Evolutionary conservation across 92 coral and sea anemone species (phyloP).

Genomic region (Phenganax subtilis): DNA sequence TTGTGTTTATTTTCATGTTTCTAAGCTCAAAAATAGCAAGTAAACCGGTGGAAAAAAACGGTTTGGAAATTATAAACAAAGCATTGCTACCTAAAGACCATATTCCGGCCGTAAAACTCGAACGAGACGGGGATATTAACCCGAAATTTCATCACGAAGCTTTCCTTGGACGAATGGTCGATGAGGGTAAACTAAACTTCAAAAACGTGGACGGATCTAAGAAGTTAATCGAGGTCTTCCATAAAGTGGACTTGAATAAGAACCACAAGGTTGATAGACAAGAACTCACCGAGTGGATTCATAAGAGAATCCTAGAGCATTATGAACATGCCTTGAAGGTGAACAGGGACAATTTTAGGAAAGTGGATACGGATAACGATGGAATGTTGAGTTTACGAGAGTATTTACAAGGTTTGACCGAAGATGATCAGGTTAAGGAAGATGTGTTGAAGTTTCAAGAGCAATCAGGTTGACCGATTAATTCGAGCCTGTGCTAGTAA

Average conservation of each 20-base stretch:
- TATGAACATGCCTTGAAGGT: slow-evolving; percentile 62
- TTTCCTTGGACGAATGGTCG: slow-evolving; percentile 82
- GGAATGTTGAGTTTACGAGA: slow-evolving; percentile 64
- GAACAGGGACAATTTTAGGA: slow-evolving; percentile 61
- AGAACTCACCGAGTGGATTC: slow-evolving; percentile 84
- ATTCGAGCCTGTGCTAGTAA: too few relatives aligned
- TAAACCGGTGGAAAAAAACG: slow-evolving; percentile 32
- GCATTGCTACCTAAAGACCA: slow-evolving; percentile 77
- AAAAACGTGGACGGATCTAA: slow-evolving; percentile 83
- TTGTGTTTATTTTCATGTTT: slow-evolving; percentile 22
- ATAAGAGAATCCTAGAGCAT: slow-evolving; percentile 75
- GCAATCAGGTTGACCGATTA: slow-evolving; percentile 12
- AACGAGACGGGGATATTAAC: slow-evolving; percentile 91
- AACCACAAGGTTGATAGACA: slow-evolving; percentile 74
- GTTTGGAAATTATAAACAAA: slow-evolving; percentile 47
- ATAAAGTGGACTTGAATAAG: slow-evolving; percentile 73
- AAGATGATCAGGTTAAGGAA: slow-evolving; percentile 45
- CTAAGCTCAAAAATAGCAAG: neutral
- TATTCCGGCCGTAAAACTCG: slow-evolving; percentile 76
- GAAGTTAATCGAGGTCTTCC: slow-evolving; percentile 81
- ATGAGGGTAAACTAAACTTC: slow-evolving; percentile 68
- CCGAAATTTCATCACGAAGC: slow-evolving; percentile 92
- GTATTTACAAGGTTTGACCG: slow-evolving; percentile 56
- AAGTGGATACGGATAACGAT: slow-evolving; percentile 60
- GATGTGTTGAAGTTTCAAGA: slow-evolving; percentile 18